Evolutionary conservation across 2,888 invertebrate species (phyloP).

Genomic region (Microdon myrmicae): DNA sequence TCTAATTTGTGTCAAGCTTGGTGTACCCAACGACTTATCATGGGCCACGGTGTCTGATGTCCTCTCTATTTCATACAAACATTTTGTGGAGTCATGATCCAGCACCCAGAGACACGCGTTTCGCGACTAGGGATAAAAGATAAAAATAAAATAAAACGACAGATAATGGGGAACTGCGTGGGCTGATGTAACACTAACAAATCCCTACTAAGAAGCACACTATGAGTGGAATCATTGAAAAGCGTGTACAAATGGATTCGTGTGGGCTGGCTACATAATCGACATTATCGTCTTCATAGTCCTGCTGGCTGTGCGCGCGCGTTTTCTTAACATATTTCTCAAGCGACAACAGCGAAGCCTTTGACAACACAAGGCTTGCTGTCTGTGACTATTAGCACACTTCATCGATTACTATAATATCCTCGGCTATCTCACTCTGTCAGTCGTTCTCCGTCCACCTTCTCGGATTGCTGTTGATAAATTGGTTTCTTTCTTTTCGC

Average conservation of each 20-base stretch:
- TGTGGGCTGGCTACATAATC: conserved; percentile 51
- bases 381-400: conserved; percentile 49
- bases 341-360: conserved; percentile 33
- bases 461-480: too few species aligned
- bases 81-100: too few species aligned
- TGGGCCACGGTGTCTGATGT: too few species aligned
- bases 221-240: conserved; percentile 42
- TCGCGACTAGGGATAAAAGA: too few species aligned
- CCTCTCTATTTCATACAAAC: too few species aligned
- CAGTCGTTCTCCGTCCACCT: too few species aligned
- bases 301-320: conserved; percentile 20
- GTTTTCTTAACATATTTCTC: conserved; percentile 9
- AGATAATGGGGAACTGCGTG: conserved; percentile 42
- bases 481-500: too few species aligned
- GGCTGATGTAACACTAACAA: conserved; percentile 27
- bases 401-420: conserved; percentile 51
- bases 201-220: conserved; percentile 8
- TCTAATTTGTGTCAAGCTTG: too few species aligned
- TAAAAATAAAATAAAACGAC: conserved; percentile 9
- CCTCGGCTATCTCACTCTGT: too few species aligned
- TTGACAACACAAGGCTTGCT: conserved; percentile 43
- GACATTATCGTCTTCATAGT: conserved; percentile 38
- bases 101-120: too few species aligned
- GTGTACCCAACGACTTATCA: too few species aligned
- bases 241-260: conserved; percentile 50